These are phyloP conservation scores for Camelus dromedarius DNA, from an alignment of 2,113 vertebrate species.

Conservation along the genomic window DNA sequence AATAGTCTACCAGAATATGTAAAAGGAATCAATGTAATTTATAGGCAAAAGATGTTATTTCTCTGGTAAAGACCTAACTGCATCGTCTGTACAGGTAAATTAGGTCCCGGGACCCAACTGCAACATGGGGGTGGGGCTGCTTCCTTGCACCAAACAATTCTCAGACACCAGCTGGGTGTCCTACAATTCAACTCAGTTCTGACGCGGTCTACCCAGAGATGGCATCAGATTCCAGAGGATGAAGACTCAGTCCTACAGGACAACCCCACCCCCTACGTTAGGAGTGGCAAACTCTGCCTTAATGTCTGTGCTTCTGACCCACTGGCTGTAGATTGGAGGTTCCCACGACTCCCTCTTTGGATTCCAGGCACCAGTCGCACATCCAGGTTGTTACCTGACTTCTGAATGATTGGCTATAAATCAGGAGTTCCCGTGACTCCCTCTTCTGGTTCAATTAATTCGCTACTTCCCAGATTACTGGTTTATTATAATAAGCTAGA, in stretches of 20 bases:
- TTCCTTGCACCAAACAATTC: neutral
- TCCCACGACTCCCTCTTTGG: neutral
- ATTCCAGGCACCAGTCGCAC: neutral
- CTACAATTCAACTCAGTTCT: neutral
- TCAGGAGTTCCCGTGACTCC: neutral
- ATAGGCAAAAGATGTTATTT: neutral
- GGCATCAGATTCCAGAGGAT: neutral
- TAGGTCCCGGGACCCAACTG: neutral
- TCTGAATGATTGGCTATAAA: neutral
- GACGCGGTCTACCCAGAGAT: neutral
- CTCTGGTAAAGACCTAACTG: neutral
- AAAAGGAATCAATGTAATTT: neutral
- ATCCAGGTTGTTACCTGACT: neutral
- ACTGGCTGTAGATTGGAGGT: neutral
- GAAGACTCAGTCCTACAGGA: neutral
- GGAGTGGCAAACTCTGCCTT: no score
- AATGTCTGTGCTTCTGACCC: neutral
- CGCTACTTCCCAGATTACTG: neutral
- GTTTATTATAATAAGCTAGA: neutral
- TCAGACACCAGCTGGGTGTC: neutral
- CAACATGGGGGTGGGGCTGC: fast-evolving
- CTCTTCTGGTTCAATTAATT: neutral
- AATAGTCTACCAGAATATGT: neutral
- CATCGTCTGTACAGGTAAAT: neutral
- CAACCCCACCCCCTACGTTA: no score